Evolutionary conservation across 2,888 invertebrate species (phyloP), one percentile per base, ranked within the genome.

Genomic region (Frankliniella fusca): DNA sequence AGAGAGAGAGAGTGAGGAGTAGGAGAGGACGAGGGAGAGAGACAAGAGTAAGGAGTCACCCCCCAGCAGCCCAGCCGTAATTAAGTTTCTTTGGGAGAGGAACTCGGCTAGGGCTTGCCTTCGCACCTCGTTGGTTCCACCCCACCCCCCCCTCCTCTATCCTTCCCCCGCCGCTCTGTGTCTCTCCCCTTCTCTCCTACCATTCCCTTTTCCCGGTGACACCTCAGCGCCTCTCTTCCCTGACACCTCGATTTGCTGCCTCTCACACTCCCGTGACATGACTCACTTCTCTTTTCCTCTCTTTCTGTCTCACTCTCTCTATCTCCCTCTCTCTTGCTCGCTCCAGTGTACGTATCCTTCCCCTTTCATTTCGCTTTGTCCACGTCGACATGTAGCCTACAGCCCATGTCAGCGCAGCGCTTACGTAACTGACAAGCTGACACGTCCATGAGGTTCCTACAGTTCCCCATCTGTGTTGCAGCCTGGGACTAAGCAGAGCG

Each of bases 401-500:
- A n/a, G 38, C 38, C 38, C 38, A n/a, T 38, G 38, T 38, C 38
- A 38, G 38, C 38, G 2, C 38, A 5, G 38, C 3, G 38, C 38
- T 38, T 2, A 38, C 38, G 38, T 5, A 38, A 38, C 38, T 38
- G 38, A 38, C 38, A 5, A 38, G 38, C 38, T 38, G 38, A 38
- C 38, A 38, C 38, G 38, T 5, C 38, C 38, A n/a, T n/a, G n/a
- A n/a, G 38, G 3, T 38, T 5, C 38, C 38, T 38, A n/a, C n/a
- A n/a, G n/a, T n/a, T n/a, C 85, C 38, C 38, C 38, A 2, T 38
- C 38, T 38, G 38, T 86, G 85, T 91, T 92, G 86, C 90, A 96
- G 96, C 88, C 93, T 95, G 87, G 96, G 95, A 84, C 94, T 99
- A 85, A 95, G 97, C 81, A 93, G 98, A 85, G 99, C 99, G 82